Evolutionary conservation across 2,113 vertebrate species (phyloP), one percentile per base, ranked within the genome.

Genomic region (Calidris pygmaea): DNA sequence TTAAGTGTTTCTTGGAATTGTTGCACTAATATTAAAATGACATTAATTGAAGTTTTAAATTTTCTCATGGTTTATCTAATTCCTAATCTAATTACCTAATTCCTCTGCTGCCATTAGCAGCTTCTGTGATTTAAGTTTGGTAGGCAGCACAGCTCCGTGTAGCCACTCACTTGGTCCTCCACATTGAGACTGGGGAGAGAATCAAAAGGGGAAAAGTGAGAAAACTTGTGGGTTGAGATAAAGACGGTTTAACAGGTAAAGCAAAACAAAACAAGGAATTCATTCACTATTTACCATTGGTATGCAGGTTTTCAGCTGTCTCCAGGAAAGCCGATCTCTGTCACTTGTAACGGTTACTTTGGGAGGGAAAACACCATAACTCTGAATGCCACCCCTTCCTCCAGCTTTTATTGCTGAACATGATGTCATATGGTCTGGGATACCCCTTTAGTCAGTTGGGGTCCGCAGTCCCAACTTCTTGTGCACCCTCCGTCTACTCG

Each of bases 261-360:
- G 50, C 20, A 79, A 41, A 63, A 8, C 5, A 79, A 39, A 55
- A 23, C 5, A 58, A 32, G 4, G 14, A 27, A 59, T 74, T 43
- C 1, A 16, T 37, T 82, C 27, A 32, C 52, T 15, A 1, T 60
- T 58, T 41, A 13, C 47, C 13, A 32, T 18, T 0, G 3, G 1
- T 37, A 74, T 11, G 26, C 43, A 39, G 23, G 41, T 17, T 21
- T 39, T 65, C 67, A 48, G 20, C 24, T 12, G 26, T 58, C 9
- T 20, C 20, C n/a, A 41, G 43, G 43, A 50, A 48, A 58, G 20
- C 59, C 2, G 5, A 27, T 30, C 7, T 48, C 58, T 50, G 39
- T 24, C 39, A 27, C 2, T 0, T 0, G 0, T 35, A 14, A 53
- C 1, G 1, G 29, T 34, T 32, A 55, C 23, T 15, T 30, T 16